Conservation (phyloP, 1,140 invertebrate species). For the Trigoniulus corallinus region DNA sequence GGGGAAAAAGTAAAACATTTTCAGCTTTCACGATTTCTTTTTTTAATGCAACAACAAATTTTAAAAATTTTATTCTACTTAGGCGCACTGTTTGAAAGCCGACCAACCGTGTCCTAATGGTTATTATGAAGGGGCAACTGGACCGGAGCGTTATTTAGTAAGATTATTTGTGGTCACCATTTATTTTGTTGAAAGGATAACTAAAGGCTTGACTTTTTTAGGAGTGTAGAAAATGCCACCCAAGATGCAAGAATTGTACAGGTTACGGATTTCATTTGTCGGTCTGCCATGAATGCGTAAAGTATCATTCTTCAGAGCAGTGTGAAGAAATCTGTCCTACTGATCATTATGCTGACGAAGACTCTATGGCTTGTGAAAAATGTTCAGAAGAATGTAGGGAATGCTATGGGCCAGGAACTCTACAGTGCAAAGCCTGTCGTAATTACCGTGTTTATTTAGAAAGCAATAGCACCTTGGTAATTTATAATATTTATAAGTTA, state of each 20-base stretch:
- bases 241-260: slow-evolving; percentile 70
- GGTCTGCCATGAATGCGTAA: slow-evolving; percentile 60
- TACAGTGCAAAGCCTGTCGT: slow-evolving; percentile 64
- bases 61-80: background rate
- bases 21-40: background rate
- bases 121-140: slow-evolving; percentile 52
- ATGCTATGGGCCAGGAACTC: slow-evolving; percentile 56
- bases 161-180: too few relatives aligned
- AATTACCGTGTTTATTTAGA: slow-evolving; percentile 64
- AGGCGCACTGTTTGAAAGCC: slow-evolving; percentile 35
- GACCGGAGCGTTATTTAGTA: slow-evolving; percentile 44
- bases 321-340: slow-evolving; percentile 77
- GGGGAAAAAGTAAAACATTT: background rate
- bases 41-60: slow-evolving; percentile 2
- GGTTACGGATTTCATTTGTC: slow-evolving; percentile 61
- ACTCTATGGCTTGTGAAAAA: slow-evolving; percentile 32
- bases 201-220: background rate
- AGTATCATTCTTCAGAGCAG: slow-evolving; percentile 68
- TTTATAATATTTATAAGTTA: too few relatives aligned
- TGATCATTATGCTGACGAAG: slow-evolving; percentile 63
- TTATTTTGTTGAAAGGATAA: background rate
- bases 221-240: slow-evolving; percentile 74
- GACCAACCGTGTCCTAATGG: slow-evolving; percentile 61
- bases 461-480: slow-evolving; percentile 17
- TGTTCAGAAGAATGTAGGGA: slow-evolving; percentile 67